Base-by-base conservation (phyloP, 2,888 invertebrate genomes). In the Pediacus dermestoides region DNA sequence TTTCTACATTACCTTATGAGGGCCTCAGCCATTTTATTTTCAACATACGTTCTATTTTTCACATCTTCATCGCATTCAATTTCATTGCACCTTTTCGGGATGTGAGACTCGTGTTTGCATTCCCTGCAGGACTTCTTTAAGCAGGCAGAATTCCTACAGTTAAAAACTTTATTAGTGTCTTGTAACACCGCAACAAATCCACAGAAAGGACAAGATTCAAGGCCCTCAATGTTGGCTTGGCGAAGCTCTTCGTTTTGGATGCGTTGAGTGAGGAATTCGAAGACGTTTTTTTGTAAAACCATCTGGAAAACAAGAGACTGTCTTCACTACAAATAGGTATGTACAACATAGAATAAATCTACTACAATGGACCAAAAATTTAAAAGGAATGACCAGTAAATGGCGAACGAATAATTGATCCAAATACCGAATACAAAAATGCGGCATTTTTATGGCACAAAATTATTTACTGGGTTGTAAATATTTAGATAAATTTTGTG, bases 171-270 rank as follows among this genome's bases (percentile, higher is more conserved):
- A 37, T 70, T 64, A 13, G 61, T 54, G 7, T 63, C 56, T 2
- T 60, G 44, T n/a, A 74, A 70, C 42, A 77, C 70, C 38, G 70
- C 72, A 14, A 71, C 72, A 57, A 72, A 78, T 37, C 71, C 68
- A 58, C 80, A 79, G 57, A 74, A 76, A 2, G 76, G 76, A 56
- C 80, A 80, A 4, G 62, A 61, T 39, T 73, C 75, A 13, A 78
- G 58, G 32, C 74, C 75, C 10, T 73, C 71, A 14, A 78, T 68
- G 7, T 70, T 68, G 1, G 78, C 78, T 14, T 64, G 57, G 36
- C 59, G 63, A n/a, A 78, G 64, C 56, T 78, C 77, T 42, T 72
- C 72, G 28, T 72, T 70, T 57, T 76, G 75, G 28, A 71, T 68
- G 40, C 68, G 62, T 33, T 69, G 64, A 6, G 71, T 57, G 16